A percentile compares a stretch with the other conserved stretches of the same genome.
phyloP scores from a whole-genome alignment of 2,113 vertebrate species.

The Oceanodroma tethys region DNA sequence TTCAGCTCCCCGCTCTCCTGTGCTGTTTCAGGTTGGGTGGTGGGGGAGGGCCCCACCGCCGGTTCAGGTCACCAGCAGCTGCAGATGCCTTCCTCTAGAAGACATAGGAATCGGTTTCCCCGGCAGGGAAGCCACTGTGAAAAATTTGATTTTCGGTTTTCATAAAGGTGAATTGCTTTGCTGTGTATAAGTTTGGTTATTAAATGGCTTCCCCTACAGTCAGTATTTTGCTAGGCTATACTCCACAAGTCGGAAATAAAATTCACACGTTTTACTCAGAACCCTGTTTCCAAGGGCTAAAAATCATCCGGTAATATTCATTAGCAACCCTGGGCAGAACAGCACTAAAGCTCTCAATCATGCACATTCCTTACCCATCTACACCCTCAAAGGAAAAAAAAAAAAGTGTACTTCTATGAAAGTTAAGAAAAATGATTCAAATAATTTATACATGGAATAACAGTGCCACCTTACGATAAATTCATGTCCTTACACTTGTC shows the following conservation, averaged over 20 bases:
- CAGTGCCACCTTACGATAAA: background rate
- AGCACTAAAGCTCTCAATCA: no score
- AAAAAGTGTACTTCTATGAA: background rate
- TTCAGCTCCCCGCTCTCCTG: no score
- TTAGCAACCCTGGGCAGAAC: background rate
- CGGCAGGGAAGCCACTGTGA: accelerated
- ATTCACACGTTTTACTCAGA: background rate
- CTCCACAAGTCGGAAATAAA: background rate
- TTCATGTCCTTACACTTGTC: background rate
- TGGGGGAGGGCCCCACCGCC: background rate
- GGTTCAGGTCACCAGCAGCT: background rate
- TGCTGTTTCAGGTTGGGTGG: background rate
- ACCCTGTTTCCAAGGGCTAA: background rate
- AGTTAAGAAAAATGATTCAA: accelerated
- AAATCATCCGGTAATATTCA: background rate
- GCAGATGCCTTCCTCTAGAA: background rate
- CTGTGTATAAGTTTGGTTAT: background rate
- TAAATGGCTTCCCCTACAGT: no score
- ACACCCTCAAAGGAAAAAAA: no score
- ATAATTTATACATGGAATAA: background rate
- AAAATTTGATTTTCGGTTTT: background rate
- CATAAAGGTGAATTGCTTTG: background rate
- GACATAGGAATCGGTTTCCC: background rate
- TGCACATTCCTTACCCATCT: background rate
- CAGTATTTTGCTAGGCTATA: background rate